Percentiles rank a stretch among this genome's conserved stretches.
phyloP scores from a whole-genome alignment of 1,140 invertebrate genomes.

The Drosophila murphyi region DNA sequence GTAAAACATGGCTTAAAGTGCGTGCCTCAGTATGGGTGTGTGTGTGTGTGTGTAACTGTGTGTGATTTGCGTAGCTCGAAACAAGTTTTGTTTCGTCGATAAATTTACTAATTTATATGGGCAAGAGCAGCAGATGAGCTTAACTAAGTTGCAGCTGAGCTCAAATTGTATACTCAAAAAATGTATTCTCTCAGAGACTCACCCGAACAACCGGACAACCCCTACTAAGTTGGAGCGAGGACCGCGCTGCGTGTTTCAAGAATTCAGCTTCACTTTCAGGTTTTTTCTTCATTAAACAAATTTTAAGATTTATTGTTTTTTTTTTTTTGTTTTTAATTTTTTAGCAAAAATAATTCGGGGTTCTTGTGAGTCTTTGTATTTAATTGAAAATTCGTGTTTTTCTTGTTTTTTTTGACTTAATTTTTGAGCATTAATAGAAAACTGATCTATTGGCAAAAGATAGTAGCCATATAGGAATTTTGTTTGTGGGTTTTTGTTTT shows the following conservation, averaged over 20 bases:
- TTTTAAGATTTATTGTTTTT: slow-evolving; percentile 66
- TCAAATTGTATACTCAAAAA: slow-evolving; percentile 68
- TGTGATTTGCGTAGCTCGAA: slow-evolving; percentile 44
- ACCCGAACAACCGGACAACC: slow-evolving; percentile 9
- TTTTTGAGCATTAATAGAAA: slow-evolving; percentile 65
- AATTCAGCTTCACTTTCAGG: slow-evolving; percentile 76
- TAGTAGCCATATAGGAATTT: slow-evolving; percentile 32
- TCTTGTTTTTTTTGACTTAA: slow-evolving; percentile 78
- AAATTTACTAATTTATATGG: slow-evolving; percentile 75
- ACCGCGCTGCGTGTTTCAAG: slow-evolving; percentile 67
- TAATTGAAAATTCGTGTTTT: slow-evolving; percentile 83
- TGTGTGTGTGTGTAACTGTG: slow-evolving; percentile 58
- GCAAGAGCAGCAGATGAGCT: slow-evolving; percentile 69
- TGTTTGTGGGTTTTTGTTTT: slow-evolving; percentile 33
- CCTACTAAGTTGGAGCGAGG: slow-evolving; percentile 18
- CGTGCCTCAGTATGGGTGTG: slow-evolving; percentile 38
- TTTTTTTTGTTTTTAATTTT: slow-evolving; percentile 42
- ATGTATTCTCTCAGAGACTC: slow-evolving; percentile 41
- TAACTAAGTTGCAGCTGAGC: slow-evolving; percentile 49
- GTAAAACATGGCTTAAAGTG: slow-evolving; percentile 47
- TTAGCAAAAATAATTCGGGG: slow-evolving; percentile 44
- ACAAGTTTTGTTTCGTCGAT: slow-evolving; percentile 50
- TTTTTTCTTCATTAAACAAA: slow-evolving; percentile 52
- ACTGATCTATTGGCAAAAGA: slow-evolving; percentile 70
- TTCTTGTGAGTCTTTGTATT: slow-evolving; percentile 54